Conservation (phyloP, 2,113 vertebrate genomes). For the Arenaria interpres region DNA sequence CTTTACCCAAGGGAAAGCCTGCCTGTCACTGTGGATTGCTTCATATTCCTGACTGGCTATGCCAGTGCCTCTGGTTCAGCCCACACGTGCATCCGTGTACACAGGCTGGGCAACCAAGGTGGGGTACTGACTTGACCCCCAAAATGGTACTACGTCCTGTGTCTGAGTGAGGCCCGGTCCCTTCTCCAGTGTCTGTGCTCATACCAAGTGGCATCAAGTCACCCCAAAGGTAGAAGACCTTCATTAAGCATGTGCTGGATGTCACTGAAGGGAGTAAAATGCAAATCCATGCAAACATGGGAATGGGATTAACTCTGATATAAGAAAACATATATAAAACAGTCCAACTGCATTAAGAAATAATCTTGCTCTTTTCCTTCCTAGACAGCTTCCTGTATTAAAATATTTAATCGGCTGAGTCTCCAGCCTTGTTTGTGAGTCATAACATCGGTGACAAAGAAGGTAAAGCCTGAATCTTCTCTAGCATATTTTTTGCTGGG, state of each 20-base stretch:
- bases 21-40: not conserved
- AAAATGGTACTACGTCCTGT: no score
- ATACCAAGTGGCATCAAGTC: not conserved
- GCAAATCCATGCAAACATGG: not conserved
- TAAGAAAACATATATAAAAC: not conserved
- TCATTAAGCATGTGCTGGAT: not conserved
- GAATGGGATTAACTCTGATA: not conserved
- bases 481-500: not conserved
- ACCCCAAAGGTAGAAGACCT: not conserved
- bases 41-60: not conserved
- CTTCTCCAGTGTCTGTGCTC: not conserved
- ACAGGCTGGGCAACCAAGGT: fast-evolving
- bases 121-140: not conserved
- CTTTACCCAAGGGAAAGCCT: not conserved
- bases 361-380: not conserved
- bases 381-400: not conserved
- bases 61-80: not conserved
- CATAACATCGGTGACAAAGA: not conserved
- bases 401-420: not conserved
- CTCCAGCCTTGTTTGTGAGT: not conserved
- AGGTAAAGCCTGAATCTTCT: not conserved
- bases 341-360: not conserved
- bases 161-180: not conserved
- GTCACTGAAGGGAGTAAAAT: not conserved
- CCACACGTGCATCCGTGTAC: fast-evolving